Percentiles rank a stretch among this genome's conserved stretches.
These are phyloP conservation scores for Leptarthrus brevirostris DNA, from an alignment of 2,888 invertebrate species.

Conservation along the genomic window DNA sequence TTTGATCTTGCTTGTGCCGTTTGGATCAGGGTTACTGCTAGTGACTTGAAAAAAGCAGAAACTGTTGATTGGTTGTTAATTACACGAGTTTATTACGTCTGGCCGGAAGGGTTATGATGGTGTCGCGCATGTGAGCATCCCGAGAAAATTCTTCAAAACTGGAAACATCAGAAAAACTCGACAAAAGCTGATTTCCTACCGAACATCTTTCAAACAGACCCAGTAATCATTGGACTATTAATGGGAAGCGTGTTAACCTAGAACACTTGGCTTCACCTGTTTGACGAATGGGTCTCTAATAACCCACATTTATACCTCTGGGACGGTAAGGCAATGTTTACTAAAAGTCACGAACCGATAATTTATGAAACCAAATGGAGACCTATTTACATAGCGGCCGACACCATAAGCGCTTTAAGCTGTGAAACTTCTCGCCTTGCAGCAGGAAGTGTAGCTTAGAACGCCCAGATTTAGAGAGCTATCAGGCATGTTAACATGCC, in stretches of 20 bases:
- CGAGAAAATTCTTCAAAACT: not conserved
- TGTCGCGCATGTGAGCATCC: slow-evolving; percentile 22
- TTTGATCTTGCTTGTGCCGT: slow-evolving; percentile 39
- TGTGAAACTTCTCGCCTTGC: slow-evolving; percentile 40
- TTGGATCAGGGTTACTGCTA: not conserved
- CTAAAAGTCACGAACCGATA: slow-evolving; percentile 48
- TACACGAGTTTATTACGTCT: slow-evolving; percentile 40
- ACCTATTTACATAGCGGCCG: slow-evolving; percentile 44
- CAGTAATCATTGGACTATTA: slow-evolving; percentile 34
- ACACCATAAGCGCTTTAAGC: slow-evolving; percentile 4
- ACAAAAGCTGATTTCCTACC: slow-evolving; percentile 26
- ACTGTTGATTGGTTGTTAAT: slow-evolving; percentile 47
- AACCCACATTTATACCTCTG: slow-evolving; percentile 6
- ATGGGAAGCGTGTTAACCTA: slow-evolving; percentile 26
- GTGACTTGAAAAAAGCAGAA: not conserved
- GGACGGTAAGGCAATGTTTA: slow-evolving; percentile 34
- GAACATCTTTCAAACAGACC: slow-evolving; percentile 31
- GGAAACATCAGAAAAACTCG: slow-evolving; percentile 28
- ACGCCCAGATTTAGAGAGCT: not conserved
- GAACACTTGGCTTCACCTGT: slow-evolving; percentile 33
- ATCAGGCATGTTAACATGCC: not conserved
- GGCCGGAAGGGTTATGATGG: slow-evolving; percentile 22
- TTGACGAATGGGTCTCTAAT: slow-evolving; percentile 44
- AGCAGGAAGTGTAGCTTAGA: slow-evolving; percentile 4
- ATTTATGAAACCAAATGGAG: slow-evolving; percentile 39